A percentile compares a stretch with the other conserved stretches of the same genome.
These are phyloP conservation scores for Sipha flava DNA, from an alignment of 1,140 invertebrate species.

Conservation along the genomic window DNA sequence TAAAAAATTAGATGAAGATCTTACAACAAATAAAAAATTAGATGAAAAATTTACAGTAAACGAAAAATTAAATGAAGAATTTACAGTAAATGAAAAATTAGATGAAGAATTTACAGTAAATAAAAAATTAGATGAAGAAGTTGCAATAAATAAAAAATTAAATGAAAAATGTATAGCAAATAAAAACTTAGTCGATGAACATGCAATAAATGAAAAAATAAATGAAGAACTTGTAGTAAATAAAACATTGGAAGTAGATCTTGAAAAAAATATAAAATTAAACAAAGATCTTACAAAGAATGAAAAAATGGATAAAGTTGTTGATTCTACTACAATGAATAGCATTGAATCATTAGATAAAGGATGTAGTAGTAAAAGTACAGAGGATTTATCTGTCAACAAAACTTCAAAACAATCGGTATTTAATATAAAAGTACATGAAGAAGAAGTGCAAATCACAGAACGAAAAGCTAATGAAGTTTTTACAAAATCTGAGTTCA, in stretches of 20 bases:
- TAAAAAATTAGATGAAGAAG: neutral
- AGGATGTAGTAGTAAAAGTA: neutral
- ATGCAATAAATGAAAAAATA: no score
- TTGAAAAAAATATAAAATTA: no score
- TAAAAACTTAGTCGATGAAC: no score
- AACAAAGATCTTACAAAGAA: no score
- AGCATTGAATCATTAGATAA: neutral
- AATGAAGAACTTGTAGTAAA: no score
- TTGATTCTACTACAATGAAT: neutral
- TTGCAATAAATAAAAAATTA: no score
- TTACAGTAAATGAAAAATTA: no score
- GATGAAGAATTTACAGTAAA: neutral
- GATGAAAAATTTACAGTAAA: neutral
- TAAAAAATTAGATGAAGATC: neutral
- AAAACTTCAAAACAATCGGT: neutral
- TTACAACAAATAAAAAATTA: no score
- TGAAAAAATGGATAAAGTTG: no score
- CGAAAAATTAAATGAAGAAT: neutral
- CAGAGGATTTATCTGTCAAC: neutral
- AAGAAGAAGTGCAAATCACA: conserved; percentile 19
- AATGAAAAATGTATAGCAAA: no score
- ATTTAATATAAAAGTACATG: conserved; percentile 11
- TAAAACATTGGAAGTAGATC: no score
- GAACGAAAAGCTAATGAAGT: conserved; percentile 5
- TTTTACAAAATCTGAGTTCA: neutral